Evolutionary conservation across 2,797 vertebrate species (phyloP), one percentile per base, ranked within the genome.

Genomic region (Spheniscus humboldti): DNA sequence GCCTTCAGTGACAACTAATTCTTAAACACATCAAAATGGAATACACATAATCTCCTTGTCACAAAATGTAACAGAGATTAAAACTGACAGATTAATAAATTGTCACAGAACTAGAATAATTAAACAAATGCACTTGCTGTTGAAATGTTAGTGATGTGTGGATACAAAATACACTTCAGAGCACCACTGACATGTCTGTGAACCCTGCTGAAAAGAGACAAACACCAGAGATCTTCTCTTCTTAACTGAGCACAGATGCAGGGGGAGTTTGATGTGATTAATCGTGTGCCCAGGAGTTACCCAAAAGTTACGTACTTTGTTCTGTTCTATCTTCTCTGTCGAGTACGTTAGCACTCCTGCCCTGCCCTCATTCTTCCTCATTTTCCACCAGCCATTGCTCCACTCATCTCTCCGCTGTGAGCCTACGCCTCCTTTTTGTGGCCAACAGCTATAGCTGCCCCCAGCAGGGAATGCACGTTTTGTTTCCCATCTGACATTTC

Each of bases 21-120:
- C 69, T 94, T 88, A 92, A 92, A 95, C 41, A 91, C 22, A 83
- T 92, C 66, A 80, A 90, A 97, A 84, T 14, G 63, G 39, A 94
- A 94, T 52, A 87, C 64, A 52, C 23, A 66, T 71, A 87, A 94
- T 75, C 56, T 88, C 39, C 91, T 93, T 94, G 81, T 90, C 92
- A 88, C 52, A 94, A 95, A 95, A 96, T 0, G 5, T 63, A 88
- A 94, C 28, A 69, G 86, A 87, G 60, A 89, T 89, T 90, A 75
- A 96, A 95, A 85, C 30, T 76, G 53, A 74, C 67, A 93, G 73
- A 93, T 66, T 72, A 86, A 72, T 88, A 93, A 92, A 76, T 37
- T 94, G 69, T 52, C 63, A 80, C n/a, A 84, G 79, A 93, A 95
- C 33, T 52, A 85, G 22, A 94, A 33, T 69, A 96, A 93, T 90